phyloP scores from a whole-genome alignment of 2,888 invertebrate species.

The Drosophila imparisetae region DNA sequence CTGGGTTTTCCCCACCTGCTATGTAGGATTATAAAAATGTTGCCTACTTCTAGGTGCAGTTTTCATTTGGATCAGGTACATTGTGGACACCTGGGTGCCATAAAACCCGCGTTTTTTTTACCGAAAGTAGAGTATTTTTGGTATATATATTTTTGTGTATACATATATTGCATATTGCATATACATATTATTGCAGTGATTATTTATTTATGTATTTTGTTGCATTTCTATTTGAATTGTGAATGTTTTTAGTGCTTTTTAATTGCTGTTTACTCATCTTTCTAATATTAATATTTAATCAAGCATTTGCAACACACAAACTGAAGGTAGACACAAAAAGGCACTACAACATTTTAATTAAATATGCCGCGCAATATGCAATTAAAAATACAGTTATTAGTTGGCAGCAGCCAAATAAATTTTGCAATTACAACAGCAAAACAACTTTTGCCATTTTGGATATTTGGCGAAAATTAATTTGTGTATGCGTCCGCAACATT shows the following conservation, averaged over 20 bases:
- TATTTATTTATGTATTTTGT: not conserved
- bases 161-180: too few species aligned
- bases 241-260: not conserved
- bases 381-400: constrained; percentile 71
- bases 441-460: constrained; percentile 40
- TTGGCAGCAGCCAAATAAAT: constrained; percentile 72
- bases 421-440: constrained; percentile 65
- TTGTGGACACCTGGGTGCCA: too few species aligned
- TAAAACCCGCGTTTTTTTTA: too few species aligned
- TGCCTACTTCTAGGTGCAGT: too few species aligned
- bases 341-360: constrained; percentile 51
- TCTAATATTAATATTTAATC: constrained; percentile 8
- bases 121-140: too few species aligned
- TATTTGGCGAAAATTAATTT: constrained; percentile 71
- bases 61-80: too few species aligned
- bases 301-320: constrained; percentile 8
- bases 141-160: too few species aligned
- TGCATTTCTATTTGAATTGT: not conserved
- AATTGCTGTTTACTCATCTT: not conserved
- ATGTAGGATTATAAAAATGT: too few species aligned
- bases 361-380: constrained; percentile 60
- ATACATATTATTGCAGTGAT: not conserved
- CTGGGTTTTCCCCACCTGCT: too few species aligned
- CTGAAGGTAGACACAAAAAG: constrained; percentile 12
- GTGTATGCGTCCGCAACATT: constrained; percentile 32